Evolutionary conservation across 2,888 invertebrate species (phyloP).

Genomic region (Agapostemon virescens): DNA sequence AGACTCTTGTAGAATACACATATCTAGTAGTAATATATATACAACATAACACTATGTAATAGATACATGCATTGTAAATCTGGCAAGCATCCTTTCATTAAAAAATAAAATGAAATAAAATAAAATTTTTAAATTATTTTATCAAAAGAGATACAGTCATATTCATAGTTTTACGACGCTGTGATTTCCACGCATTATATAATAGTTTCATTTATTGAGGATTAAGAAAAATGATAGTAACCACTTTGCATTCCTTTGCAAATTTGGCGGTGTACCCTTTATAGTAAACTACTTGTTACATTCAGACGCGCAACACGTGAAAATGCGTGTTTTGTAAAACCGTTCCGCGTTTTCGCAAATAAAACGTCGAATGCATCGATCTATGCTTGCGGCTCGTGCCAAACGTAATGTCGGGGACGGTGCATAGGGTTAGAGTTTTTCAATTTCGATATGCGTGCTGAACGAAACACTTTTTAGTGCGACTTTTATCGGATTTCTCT

Average conservation of each 20-base stretch:
- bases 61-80: too few species aligned
- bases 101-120: too few species aligned
- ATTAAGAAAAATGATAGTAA: neutral
- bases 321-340: neutral
- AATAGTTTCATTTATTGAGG: too few species aligned
- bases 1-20: neutral
- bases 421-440: conserved; percentile 24
- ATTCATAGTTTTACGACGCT: too few species aligned
- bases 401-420: neutral
- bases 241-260: neutral
- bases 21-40: neutral
- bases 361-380: conserved; percentile 11
- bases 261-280: neutral
- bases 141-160: too few species aligned
- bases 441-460: conserved; percentile 41
- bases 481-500: conserved; percentile 44
- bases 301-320: neutral
- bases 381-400: neutral
- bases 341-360: conserved; percentile 10
- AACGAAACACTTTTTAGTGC: conserved; percentile 42
- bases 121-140: too few species aligned
- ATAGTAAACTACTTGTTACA: neutral
- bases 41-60: too few species aligned
- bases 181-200: neutral
- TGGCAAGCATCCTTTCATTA: neutral